Evolutionary conservation across 2,113 vertebrate genomes (phyloP), one percentile per base, ranked within the genome.

Genomic region (Mastomys natalensis): DNA sequence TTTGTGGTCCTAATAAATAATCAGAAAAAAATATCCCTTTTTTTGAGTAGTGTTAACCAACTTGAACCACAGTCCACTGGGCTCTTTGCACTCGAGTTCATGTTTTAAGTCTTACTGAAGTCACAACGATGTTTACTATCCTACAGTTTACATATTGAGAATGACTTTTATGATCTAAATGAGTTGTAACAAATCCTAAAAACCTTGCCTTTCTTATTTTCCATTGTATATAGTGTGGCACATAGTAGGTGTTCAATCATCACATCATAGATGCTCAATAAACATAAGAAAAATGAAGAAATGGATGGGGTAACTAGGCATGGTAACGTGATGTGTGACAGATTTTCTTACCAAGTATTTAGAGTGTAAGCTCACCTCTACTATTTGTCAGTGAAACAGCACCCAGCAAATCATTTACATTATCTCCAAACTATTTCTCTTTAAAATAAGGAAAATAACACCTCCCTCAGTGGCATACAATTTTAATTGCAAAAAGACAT

Each of bases 101-200:
- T 72, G 68, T 88, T 95, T 81, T 80, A 70, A 93, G 76, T 96
- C n/a, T 95, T 85, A 87, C 16, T 94, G 15, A 22, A 96, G 62
- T 40, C 48, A 16, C 45, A 11, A 4, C 4, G 22, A 72, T 86
- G 45, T 4, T 96, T 31, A 81, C n/a, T 95, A 48, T 77, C 58
- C 70, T 92, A 12, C 85, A 31, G 8, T 45, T 80, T 90, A 80
- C 26, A 12, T 92, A 80, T 29, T 95, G 55, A 93, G 22, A n/a
- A 93, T 87, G 91, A 91, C 80, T 95, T 95, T 91, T 26, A 76
- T 90, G 15, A 51, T 92, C 29, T 87, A 62, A 90, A 70, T 93
- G 58, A 95, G 89, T 37, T 26, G 68, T 53, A 8, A 53, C 62
- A 12, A 24, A 91, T 19, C 84, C 21, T 48, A 92, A 87, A 3